Conservation (phyloP, 2,888 invertebrate species). For the Formica aserva region DNA sequence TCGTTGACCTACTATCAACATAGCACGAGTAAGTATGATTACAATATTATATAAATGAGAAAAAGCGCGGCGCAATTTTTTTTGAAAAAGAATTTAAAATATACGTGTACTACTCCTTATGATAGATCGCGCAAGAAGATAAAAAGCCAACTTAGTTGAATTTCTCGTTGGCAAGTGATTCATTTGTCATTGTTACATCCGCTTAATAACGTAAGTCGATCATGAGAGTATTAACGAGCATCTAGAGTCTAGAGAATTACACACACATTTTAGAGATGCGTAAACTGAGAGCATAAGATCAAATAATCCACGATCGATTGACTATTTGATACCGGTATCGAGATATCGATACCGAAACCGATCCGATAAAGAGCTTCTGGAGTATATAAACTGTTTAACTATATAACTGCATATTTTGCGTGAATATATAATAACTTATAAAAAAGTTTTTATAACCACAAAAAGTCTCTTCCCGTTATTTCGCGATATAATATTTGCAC, state of each 20-base stretch:
- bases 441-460: background rate
- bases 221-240: slow-evolving; percentile 58
- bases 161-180: background rate
- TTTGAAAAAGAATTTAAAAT: slow-evolving; percentile 5
- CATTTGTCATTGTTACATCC: slow-evolving; percentile 46
- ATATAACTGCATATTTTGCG: background rate
- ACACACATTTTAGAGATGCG: slow-evolving; percentile 28
- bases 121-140: background rate
- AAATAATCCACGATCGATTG: slow-evolving; percentile 62
- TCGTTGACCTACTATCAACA: slow-evolving; percentile 25
- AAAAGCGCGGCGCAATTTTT: background rate
- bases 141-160: slow-evolving; percentile 9
- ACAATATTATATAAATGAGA: slow-evolving; percentile 12
- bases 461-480: background rate
- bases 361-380: slow-evolving; percentile 2
- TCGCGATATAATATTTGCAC: background rate
- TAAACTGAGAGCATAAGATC: slow-evolving; percentile 58
- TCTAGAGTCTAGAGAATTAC: slow-evolving; percentile 46
- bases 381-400: background rate
- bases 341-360: slow-evolving; percentile 1
- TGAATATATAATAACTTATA: background rate
- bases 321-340: slow-evolving; percentile 41
- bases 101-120: background rate
- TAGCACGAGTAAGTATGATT: slow-evolving; percentile 1
- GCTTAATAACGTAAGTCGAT: slow-evolving; percentile 57